Evolutionary conservation across 2,888 invertebrate genomes (phyloP).

Genomic region (Steromphala cineraria): DNA sequence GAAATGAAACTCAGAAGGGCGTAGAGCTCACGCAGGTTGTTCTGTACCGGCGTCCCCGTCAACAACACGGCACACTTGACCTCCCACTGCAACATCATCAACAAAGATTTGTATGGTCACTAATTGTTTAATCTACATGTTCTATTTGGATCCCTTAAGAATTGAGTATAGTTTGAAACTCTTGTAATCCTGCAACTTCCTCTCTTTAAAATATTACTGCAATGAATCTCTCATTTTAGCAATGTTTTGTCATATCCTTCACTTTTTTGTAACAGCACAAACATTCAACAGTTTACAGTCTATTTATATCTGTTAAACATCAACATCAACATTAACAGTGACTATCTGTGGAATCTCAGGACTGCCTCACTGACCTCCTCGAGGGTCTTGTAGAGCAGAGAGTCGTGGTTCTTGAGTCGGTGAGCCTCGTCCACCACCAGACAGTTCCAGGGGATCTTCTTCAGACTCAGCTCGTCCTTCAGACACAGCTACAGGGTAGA

Average conservation of each 20-base stretch:
- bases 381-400: slow-evolving; percentile 70
- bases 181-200: background rate
- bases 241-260: no score
- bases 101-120: background rate
- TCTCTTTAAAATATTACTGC: background rate
- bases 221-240: no score
- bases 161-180: background rate
- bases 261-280: no score
- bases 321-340: no score
- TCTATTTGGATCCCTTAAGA: background rate
- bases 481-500: slow-evolving; percentile 66
- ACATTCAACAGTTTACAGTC: no score
- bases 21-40: slow-evolving; percentile 75
- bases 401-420: slow-evolving; percentile 72
- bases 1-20: slow-evolving; percentile 73
- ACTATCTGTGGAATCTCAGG: no score
- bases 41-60: slow-evolving; percentile 77
- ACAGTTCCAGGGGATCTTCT: slow-evolving; percentile 59
- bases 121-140: background rate
- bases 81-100: slow-evolving; percentile 60
- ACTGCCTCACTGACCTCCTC: slow-evolving; percentile 57
- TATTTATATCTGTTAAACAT: no score
- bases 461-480: slow-evolving; percentile 66
- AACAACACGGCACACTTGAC: slow-evolving; percentile 67
- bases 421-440: slow-evolving; percentile 74